Percentiles rank a stretch among this genome's conserved stretches.
Evolutionary conservation across 2,113 vertebrate genomes (phyloP).

Genomic region (Toxostoma redivivum): DNA sequence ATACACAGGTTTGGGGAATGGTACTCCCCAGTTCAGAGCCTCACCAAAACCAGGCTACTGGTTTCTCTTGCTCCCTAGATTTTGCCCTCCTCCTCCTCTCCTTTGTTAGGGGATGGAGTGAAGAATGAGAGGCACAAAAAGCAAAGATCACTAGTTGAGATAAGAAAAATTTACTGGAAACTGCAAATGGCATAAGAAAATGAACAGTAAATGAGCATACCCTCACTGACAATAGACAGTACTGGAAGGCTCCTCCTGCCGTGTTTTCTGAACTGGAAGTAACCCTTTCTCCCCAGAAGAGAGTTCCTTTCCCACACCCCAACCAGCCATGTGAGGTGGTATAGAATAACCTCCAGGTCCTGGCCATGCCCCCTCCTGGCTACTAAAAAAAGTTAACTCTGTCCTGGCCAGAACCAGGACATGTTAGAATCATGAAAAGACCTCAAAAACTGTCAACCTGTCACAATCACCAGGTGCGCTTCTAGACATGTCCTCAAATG

Average conservation of each 20-base stretch:
- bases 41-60: neutral
- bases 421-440: neutral
- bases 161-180: neutral
- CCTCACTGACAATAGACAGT: neutral
- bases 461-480: rapidly evolving
- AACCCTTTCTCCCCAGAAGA: neutral
- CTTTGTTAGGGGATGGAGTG: neutral
- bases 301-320: rapidly evolving
- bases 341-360: neutral
- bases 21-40: neutral
- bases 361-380: too few species aligned
- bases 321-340: neutral
- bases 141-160: neutral
- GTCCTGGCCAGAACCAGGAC: neutral
- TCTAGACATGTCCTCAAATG: neutral
- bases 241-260: rapidly evolving
- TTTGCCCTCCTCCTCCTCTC: neutral
- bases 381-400: neutral
- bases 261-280: neutral
- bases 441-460: neutral
- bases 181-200: neutral
- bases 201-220: neutral
- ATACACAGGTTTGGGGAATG: neutral
- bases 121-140: neutral
- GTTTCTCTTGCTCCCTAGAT: rapidly evolving